Conservation (phyloP, 2,888 invertebrate genomes). For the Diploptera punctata region DNA sequence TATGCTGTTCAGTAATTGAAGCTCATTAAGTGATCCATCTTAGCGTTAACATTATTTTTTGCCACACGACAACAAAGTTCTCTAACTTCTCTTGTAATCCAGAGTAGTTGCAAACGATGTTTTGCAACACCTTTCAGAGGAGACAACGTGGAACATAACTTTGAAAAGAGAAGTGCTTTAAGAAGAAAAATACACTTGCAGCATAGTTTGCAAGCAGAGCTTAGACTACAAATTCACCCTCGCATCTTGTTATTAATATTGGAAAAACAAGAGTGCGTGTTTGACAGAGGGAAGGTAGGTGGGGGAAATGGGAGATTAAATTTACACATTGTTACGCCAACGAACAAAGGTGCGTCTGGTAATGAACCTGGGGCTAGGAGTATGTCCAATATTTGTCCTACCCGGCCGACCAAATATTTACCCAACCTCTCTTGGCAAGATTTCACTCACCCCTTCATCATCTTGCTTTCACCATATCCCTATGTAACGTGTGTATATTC, state of each 20-base stretch:
- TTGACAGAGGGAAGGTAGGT: not conserved
- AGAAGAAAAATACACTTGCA: no score
- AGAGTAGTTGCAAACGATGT: no score
- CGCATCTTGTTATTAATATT: slow-evolving; percentile 37
- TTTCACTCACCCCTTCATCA: not conserved
- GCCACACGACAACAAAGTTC: no score
- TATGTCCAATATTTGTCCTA: slow-evolving; percentile 37
- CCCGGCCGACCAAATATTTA: slow-evolving; percentile 36
- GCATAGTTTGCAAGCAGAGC: not conserved
- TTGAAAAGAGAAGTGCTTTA: no score
- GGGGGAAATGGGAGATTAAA: slow-evolving; percentile 37
- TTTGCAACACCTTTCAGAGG: no score
- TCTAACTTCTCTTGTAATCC: no score
- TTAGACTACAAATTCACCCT: not conserved
- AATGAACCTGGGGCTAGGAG: slow-evolving; percentile 39
- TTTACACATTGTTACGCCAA: slow-evolving; percentile 42
- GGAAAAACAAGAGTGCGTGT: slow-evolving; percentile 36
- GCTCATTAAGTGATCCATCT: no score
- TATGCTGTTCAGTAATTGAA: no score
- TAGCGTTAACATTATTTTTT: no score
- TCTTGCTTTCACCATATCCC: not conserved
- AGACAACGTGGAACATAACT: no score
- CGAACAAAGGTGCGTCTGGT: slow-evolving; percentile 39
- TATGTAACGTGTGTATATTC: no score
- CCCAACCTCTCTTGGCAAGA: slow-evolving; percentile 34